Conservation (phyloP, 2,113 vertebrate genomes). For the Sander lucioperca region DNA sequence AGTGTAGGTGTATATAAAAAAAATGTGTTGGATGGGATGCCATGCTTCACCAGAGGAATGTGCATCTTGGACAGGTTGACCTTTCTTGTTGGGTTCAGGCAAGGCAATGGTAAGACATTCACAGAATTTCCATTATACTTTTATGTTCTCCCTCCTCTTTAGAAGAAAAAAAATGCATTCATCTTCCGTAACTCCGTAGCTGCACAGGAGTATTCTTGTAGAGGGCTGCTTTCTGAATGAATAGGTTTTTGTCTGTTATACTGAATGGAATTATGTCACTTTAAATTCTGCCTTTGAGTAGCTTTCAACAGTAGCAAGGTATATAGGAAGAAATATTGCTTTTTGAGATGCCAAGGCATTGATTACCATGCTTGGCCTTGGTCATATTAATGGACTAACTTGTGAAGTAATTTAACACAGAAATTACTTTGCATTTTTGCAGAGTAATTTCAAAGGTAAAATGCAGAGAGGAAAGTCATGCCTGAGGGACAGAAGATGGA, state of each 20-base stretch:
- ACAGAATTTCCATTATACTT: conserved; percentile 28
- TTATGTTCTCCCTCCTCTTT: conserved; percentile 15
- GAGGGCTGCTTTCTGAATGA: conserved; percentile 14
- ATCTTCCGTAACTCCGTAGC: conserved; percentile 4
- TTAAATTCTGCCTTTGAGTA: conserved; percentile 12
- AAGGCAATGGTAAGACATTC: conserved; percentile 23
- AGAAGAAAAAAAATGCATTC: conserved; percentile 20
- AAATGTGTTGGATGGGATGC: conserved; percentile 9
- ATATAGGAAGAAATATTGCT: conserved; percentile 9
- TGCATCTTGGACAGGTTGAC: conserved; percentile 56
- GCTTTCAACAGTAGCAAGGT: conserved; percentile 27
- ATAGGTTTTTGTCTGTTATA: conserved; percentile 24
- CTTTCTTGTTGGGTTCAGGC: conserved; percentile 51
- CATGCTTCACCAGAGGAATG: conserved; percentile 35
- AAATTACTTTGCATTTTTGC: conserved; percentile 47
- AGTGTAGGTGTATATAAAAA: conserved; percentile 14
- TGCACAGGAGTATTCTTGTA: conserved; percentile 20
- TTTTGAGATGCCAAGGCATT: conserved; percentile 37
- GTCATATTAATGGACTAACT: conserved; percentile 50
- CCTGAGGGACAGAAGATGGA: conserved; percentile 57
- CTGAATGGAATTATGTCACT: conserved; percentile 27
- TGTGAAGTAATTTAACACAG: conserved; percentile 54
- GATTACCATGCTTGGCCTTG: conserved; percentile 39
- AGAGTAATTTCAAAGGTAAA: conserved; percentile 53
- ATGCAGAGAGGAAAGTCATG: conserved; percentile 40